Base-by-base conservation (phyloP, 1,140 invertebrate genomes). In the Heliconius hewitsoni region DNA sequence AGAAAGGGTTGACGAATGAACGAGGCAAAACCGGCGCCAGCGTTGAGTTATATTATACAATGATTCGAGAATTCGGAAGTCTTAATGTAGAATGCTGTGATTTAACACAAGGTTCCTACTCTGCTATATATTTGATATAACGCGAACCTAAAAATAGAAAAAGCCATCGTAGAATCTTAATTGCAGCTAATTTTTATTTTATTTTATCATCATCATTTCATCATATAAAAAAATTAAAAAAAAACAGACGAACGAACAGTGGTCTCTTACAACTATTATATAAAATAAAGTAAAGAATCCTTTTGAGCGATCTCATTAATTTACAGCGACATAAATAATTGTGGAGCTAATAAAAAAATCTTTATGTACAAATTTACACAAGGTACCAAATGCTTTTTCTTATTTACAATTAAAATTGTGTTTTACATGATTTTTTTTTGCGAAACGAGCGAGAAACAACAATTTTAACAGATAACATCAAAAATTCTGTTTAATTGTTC, bases 251-350 rank as follows among this genome's bases (percentile, higher is more conserved):
- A n/a, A 57, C n/a, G 18, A 57, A 57, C n/a, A 23, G 55, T 23
- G 23, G 3, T 57, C n/a, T 57, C 8, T 57, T 9, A 57, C 55
- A 57, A 57, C 19, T 57, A 52, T 52, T 19, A 52, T 52, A 19
- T 19, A 8, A 52, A 52, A 18, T 19, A 18, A 52, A 52, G 50
- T 52, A 6, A 52, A 52, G 50, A 18, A 52, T 18, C 18, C 2
- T 19, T 23, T 57, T 57, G 55, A 57, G 55, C n/a, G 55, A n/a
- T 57, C 4, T 57, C n/a, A n/a, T n/a, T 57, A 23, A 57, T 57
- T 57, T 57, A 57, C 55, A 57, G 55, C 55, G 55, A n/a, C n/a
- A 57, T 57, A 57, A 57, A 57, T 57, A 57, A 57, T 57, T 23
- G 19, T 57, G 55, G n/a, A n/a, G 55, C 8, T n/a, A 57, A 23